Evolutionary conservation across 2,113 vertebrate genomes (phyloP).

Genomic region (Andinoacara biseriatus): DNA sequence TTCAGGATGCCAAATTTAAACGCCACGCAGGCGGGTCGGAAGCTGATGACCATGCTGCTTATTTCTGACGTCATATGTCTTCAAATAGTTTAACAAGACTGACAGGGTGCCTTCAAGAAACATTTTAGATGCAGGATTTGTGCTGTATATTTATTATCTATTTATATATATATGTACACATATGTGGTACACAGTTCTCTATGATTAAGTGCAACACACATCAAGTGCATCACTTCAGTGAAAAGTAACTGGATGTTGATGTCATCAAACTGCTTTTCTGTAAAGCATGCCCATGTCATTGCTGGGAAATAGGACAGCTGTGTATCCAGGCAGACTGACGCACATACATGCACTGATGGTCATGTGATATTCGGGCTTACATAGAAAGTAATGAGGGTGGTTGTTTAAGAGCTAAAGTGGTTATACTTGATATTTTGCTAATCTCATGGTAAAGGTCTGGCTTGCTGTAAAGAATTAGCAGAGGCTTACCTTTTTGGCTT

Average conservation of each 20-base stretch:
- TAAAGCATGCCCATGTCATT: not conserved
- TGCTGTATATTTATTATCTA: not conserved
- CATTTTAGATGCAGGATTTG: not conserved
- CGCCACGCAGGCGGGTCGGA: not conserved
- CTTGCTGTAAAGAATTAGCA: not conserved
- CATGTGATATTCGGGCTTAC: not conserved
- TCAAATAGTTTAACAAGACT: not conserved
- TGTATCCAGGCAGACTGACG: too few species aligned
- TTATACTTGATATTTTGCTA: not conserved
- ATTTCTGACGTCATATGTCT: not conserved
- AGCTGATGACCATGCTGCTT: slow-evolving; percentile 1
- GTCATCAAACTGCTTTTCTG: not conserved
- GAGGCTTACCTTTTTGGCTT: not conserved
- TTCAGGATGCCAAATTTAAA: slow-evolving; percentile 33
- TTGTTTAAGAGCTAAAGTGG: not conserved
- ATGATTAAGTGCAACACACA: not conserved
- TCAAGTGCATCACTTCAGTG: not conserved
- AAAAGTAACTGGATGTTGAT: not conserved
- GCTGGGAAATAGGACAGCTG: not conserved
- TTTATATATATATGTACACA: not conserved
- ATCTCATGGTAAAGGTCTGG: not conserved
- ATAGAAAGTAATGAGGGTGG: not conserved
- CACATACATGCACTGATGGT: too few species aligned
- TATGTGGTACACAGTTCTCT: not conserved
- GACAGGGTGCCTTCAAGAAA: not conserved